Evolutionary conservation across 2,797 vertebrate species (phyloP), one percentile per base, ranked within the genome.

Genomic region (Paratrypauchen microcephalus): DNA sequence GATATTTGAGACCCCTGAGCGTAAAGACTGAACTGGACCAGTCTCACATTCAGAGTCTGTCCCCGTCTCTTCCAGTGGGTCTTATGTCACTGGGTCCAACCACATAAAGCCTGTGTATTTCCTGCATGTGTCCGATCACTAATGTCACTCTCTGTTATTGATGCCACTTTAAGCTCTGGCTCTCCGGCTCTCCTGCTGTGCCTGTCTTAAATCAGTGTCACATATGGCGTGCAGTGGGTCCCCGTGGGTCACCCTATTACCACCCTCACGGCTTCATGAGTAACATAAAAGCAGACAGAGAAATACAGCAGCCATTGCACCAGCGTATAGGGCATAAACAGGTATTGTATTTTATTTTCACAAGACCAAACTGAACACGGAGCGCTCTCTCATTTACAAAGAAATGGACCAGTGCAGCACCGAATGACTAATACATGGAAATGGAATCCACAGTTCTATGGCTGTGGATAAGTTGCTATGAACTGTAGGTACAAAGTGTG

Each of bases 81-180:
- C 39, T 4, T 47, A 18, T 64, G 4, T 63, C 36, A 15, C 36
- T 8, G 16, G 39, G 59, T 63, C 61, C 39, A 23, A 21, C 61
- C 39, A 26, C 61, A 63, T 45, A 45, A 24, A 26, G 6, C 39
- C 39, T 18, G 21, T 15, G 39, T 63, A 47, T 63, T 63, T 47
- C 61, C 16, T 63, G 39, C 3, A 15, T 18, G 61, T 18, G 24
- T 63, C 32, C 39, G 39, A 45, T 63, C 16, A 21, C 19, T 63
- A 47, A 63, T 63, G 61, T 63, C 39, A 63, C n/a, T 45, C 36
- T 63, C 39, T 6, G 45, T 63, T 63, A 63, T 63, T 63, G 15
- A 63, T 47, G 39, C 61, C 5, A 30, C 61, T 45, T 45, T 16
- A 63, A 45, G 36, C 39, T 63, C 61, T 18, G 39, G 45, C 61